Conservation (phyloP, 2,113 vertebrate genomes). For the Osmerus mordax region DNA sequence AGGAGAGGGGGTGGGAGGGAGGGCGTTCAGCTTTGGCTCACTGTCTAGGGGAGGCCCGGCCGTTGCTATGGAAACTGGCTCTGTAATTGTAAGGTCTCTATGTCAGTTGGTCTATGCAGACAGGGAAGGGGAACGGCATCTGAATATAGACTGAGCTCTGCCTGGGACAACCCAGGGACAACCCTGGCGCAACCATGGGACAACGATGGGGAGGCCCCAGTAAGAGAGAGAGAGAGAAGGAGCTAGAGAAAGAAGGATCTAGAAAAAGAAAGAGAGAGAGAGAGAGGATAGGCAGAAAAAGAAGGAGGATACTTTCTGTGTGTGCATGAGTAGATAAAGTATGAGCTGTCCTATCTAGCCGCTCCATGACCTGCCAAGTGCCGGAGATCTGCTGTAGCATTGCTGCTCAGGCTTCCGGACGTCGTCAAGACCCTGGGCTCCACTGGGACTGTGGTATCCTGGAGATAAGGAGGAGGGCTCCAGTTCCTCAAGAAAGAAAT, state of each 20-base stretch:
- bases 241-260: no score
- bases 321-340: conserved; percentile 18
- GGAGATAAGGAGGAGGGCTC: conserved; percentile 35
- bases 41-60: conserved; percentile 39
- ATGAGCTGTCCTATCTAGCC: background rate
- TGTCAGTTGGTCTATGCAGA: conserved; percentile 31
- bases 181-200: no score
- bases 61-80: conserved; percentile 62
- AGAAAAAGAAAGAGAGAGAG: background rate
- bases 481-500: background rate
- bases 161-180: background rate
- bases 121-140: conserved; percentile 7
- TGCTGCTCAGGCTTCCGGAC: conserved; percentile 18
- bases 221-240: no score
- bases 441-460: conserved; percentile 15
- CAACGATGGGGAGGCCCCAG: no score
- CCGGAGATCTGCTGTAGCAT: background rate
- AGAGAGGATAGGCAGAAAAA: background rate
- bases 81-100: conserved; percentile 54
- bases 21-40: conserved; percentile 39
- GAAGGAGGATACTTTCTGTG: background rate
- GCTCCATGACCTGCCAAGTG: background rate
- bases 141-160: background rate
- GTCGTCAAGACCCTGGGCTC: conserved; percentile 12
- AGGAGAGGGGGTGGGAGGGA: background rate